Evolutionary conservation across 2,888 invertebrate species (phyloP).

Genomic region (Strigamia transsilvanica): DNA sequence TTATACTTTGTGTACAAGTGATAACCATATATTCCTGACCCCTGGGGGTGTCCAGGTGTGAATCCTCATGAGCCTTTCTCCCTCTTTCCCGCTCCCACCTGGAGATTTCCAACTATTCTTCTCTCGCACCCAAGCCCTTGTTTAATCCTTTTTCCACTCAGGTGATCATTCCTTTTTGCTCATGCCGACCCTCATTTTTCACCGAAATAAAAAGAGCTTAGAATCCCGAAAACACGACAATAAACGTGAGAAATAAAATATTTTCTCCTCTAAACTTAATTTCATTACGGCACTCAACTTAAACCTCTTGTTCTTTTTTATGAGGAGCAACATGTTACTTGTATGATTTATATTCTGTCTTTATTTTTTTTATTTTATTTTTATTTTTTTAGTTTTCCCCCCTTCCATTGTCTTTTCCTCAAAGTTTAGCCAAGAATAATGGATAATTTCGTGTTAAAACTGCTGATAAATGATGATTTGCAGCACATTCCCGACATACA

Average conservation of each 20-base stretch:
- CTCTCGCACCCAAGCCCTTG: conserved; percentile 11
- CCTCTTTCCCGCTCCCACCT: conserved; percentile 31
- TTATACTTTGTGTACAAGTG: not conserved
- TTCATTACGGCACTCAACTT: no score
- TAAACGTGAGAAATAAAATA: not conserved
- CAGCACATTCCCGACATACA: not conserved
- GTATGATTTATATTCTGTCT: not conserved
- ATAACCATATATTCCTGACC: conserved; percentile 21
- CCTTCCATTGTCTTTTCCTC: not conserved
- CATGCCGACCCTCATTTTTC: conserved; percentile 29
- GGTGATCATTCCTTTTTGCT: conserved; percentile 37
- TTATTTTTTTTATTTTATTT: not conserved
- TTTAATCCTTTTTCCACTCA: conserved; percentile 49
- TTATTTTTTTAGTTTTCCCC: not conserved
- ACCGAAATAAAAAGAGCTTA: not conserved
- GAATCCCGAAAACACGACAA: not conserved
- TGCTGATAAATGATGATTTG: not conserved
- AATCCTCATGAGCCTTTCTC: conserved; percentile 15
- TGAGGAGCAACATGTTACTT: not conserved
- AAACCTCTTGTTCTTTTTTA: not conserved
- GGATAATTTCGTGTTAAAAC: not conserved
- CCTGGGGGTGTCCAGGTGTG: conserved; percentile 46
- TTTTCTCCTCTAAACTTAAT: not conserved
- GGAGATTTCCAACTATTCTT: conserved; percentile 40
- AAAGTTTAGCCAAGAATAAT: not conserved